Percentiles rank a stretch among this genome's conserved stretches.
Evolutionary conservation across 2,888 invertebrate genomes (phyloP).

Genomic region (Pecten maximus): DNA sequence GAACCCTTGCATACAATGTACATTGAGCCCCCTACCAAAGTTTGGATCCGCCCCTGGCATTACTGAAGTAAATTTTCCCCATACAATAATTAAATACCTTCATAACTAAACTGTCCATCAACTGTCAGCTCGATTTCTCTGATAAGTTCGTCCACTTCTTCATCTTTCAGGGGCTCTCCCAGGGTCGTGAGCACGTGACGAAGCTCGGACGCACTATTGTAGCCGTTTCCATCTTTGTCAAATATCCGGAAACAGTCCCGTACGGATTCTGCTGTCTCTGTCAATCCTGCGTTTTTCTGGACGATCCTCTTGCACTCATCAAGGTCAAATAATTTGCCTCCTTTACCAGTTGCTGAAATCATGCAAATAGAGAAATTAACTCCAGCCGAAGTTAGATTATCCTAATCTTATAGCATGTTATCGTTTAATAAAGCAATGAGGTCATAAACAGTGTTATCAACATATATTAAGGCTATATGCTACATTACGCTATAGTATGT

Average conservation of each 20-base stretch:
- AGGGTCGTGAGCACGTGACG: not conserved
- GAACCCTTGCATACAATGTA: too few species aligned
- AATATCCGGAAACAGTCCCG: constrained; percentile 26
- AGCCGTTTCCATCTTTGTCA: not conserved
- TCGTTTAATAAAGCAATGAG: too few species aligned
- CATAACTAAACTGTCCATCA: constrained; percentile 38
- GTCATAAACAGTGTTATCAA: too few species aligned
- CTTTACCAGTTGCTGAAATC: not conserved
- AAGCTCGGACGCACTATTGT: not conserved
- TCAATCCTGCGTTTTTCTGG: not conserved
- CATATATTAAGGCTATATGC: too few species aligned
- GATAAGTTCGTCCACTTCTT: constrained; percentile 38
- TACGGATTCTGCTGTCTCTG: not conserved
- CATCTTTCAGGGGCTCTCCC: constrained; percentile 14
- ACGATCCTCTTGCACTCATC: not conserved
- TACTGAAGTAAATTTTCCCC: too few species aligned
- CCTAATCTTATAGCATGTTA: too few species aligned
- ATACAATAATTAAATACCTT: not conserved
- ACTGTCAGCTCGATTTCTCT: constrained; percentile 28
- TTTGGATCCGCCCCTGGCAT: too few species aligned
- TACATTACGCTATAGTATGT: too few species aligned
- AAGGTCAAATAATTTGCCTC: not conserved
- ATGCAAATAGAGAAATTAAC: not conserved
- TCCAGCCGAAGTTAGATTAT: too few species aligned
- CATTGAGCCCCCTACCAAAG: too few species aligned